Evolutionary conservation across 2,797 vertebrate species (phyloP), one percentile per base, ranked within the genome.

Genomic region (Lagodon rhomboides): DNA sequence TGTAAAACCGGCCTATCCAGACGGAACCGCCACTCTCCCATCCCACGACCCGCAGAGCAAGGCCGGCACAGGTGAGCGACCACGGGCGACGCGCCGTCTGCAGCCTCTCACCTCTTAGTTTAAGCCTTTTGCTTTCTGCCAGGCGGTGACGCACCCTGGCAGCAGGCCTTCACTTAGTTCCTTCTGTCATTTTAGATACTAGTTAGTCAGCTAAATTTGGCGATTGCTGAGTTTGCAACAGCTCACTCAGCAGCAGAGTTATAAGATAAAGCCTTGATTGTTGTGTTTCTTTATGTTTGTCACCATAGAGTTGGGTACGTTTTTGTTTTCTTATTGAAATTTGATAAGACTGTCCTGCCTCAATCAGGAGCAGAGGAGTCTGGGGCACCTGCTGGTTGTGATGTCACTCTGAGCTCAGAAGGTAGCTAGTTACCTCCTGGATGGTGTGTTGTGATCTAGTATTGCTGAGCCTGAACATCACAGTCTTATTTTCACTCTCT

Each of bases 1-100:
- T 64, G 95, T 98, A 68, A 99, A 99, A 89, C 96, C 97, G 17
- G 94, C 96, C 0, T 95, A 97, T 93, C 95, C 96, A 0, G 97
- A 99, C 69, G 95, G 95, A 9, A 93, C 95, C 3, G 88, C 95
- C 79, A 92, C 95, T 16, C 83, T 94, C 59, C 97, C 96, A 65
- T 87, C 94, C 8, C 96, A 96, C 65, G 97, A 97, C 60, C 73
- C 68, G 1, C 91, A 93, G 71, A 87, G 78, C 80, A 94, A 93
- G 53, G 66, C 89, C 0, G 34, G 79, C 41, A 75, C 87, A 93
- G 95, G 95, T 95, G 82, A 86, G 59, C 49, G 80, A 10, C 41
- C 50, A 61, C 15, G 68, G 27, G 38, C 11, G 1, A 27, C 18
- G 6, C 23, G 5, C 43, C 3, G 1, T 53, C 30, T 56, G 25